Base-by-base conservation (phyloP, 92 coral and sea anemone species). In the Epizoanthus scotinus region DNA sequence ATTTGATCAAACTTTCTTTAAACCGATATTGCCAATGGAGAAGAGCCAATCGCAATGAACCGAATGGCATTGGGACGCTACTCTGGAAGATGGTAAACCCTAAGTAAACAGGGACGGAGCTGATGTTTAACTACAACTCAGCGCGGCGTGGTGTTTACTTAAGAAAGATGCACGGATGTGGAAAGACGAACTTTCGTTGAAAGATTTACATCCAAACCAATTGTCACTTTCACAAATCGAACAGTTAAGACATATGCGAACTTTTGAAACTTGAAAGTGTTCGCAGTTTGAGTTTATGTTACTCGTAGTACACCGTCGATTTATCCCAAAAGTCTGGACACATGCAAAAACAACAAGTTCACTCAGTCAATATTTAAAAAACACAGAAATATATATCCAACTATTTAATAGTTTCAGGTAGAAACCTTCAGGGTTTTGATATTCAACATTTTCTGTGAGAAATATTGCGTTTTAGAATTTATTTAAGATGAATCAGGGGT, bases 1-100 rank as follows among this genome's bases (percentile, higher is more conserved):
- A 38, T 60, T 75, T 75, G 81, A 75, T 34, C 68, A 75, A 75
- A 75, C 53, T 36, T 75, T 75, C 67, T 75, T 75, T 56, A 75
- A 75, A 53, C 81, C 81, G 25, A 75, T 75, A 58, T 75, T 59
- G 25, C 68, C 81, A 57, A 75, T 20, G 67, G 81, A 59, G 38
- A 75, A 75, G 36, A 54, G 42, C 42, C 68, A 75, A 58, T 58
- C 38, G 22, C 55, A 18, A 55, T 12, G 34, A 60, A 31, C 81
- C 61, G 60, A 36, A 40, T 31, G 9, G n/a, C 20, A 17, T 18
- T 26, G 24, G 64, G 12, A 54, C 9, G 64, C 54, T 53, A 20
- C 27, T 66, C 42, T 34, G 40, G 22, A 18, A 15, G 49, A 36
- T 21, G 81, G 55, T 38, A 59, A 67, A 13, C 55, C 17, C 34